phyloP scores from a whole-genome alignment of 2,888 invertebrate genomes.

The Epinotia brunnichana region DNA sequence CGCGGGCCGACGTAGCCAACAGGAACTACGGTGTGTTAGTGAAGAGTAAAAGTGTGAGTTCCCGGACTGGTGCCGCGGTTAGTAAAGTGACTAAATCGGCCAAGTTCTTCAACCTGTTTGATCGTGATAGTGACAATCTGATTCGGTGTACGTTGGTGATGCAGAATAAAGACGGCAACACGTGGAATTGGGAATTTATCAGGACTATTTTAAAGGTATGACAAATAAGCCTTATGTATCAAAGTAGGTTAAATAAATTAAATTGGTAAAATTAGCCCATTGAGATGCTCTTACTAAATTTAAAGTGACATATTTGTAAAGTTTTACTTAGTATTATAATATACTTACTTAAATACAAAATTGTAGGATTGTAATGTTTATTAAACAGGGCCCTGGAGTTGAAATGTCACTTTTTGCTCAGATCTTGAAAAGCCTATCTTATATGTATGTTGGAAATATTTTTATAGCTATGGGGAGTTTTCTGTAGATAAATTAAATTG shows the following conservation, averaged over 20 bases:
- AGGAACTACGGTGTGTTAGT: slow-evolving; percentile 77
- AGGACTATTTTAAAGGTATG: slow-evolving; percentile 90
- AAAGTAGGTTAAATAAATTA: background rate
- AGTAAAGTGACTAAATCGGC: slow-evolving; percentile 73
- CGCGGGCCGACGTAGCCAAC: slow-evolving; percentile 72
- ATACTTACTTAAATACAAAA: too few relatives aligned
- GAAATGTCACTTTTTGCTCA: too few relatives aligned
- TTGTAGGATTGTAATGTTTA: too few relatives aligned
- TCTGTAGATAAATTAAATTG: too few relatives aligned
- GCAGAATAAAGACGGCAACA: slow-evolving; percentile 89
- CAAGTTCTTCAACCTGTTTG: slow-evolving; percentile 82
- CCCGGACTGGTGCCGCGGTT: slow-evolving; percentile 73
- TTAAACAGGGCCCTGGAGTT: too few relatives aligned
- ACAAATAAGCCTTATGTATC: background rate
- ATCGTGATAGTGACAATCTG: slow-evolving; percentile 86
- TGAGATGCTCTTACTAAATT: too few relatives aligned
- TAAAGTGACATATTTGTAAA: too few relatives aligned
- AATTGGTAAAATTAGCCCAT: background rate
- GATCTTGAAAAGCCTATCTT: too few relatives aligned
- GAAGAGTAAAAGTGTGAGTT: slow-evolving; percentile 80
- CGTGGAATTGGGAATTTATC: slow-evolving; percentile 98
- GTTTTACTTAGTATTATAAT: too few relatives aligned
- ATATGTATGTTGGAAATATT: too few relatives aligned
- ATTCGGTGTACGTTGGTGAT: slow-evolving; percentile 93
- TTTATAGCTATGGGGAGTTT: too few relatives aligned